phyloP scores from a whole-genome alignment of 2,113 vertebrate genomes.

The Eira barbara region DNA sequence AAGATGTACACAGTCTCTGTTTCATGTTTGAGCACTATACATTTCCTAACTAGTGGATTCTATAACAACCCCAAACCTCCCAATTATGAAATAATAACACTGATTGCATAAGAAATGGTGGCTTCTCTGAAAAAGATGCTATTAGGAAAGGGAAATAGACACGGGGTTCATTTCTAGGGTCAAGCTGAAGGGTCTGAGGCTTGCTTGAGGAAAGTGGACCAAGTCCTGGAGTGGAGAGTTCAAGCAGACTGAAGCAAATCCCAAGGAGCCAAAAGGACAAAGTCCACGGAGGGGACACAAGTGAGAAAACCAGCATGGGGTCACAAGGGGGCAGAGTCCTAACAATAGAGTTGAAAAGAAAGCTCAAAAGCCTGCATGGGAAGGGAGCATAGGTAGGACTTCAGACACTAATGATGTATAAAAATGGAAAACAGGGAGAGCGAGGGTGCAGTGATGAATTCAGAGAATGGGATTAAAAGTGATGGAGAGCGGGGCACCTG shows the following conservation, averaged over 20 bases:
- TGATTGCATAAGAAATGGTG: neutral
- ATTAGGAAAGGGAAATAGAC: neutral
- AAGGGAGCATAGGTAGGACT: neutral
- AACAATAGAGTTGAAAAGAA: neutral
- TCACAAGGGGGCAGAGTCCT: neutral
- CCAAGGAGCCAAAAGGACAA: neutral
- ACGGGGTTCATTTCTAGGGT: neutral
- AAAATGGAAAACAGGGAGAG: neutral
- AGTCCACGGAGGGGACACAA: neutral
- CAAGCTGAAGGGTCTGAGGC: neutral
- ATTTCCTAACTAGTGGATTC: neutral
- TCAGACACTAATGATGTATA: neutral
- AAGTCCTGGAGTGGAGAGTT: neutral
- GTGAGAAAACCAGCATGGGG: neutral
- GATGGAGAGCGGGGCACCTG: neutral
- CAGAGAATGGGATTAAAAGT: neutral
- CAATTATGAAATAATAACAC: neutral
- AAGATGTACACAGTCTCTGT: too few species aligned
- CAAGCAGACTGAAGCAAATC: neutral
- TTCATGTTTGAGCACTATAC: neutral
- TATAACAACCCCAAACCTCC: neutral
- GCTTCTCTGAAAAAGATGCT: neutral
- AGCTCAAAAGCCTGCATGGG: neutral
- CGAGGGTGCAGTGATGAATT: accelerated
- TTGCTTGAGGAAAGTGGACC: neutral